phyloP scores from a whole-genome alignment of 2,113 vertebrate genomes.

The Castor canadensis region DNA sequence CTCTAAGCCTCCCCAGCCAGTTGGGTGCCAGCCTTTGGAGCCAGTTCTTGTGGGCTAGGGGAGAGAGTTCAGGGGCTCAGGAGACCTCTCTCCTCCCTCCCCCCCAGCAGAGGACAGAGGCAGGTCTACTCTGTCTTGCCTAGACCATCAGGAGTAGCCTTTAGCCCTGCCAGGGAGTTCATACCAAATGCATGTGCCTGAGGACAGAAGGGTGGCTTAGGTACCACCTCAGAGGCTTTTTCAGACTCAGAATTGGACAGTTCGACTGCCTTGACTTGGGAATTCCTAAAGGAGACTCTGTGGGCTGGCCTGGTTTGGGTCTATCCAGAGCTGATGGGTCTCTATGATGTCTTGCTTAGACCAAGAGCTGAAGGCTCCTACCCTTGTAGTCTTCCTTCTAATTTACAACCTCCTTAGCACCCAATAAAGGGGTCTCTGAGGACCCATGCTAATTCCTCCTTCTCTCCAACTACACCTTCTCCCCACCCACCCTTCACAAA shows the following conservation, averaged over 20 bases:
- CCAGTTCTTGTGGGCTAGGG: background rate
- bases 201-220: background rate
- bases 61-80: background rate
- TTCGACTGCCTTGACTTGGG: background rate
- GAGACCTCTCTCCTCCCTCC: background rate
- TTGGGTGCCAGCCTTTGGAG: background rate
- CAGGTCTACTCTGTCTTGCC: background rate
- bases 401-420: background rate
- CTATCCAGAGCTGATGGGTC: background rate
- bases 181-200: background rate
- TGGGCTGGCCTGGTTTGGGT: background rate
- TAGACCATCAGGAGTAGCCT: background rate
- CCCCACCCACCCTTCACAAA: background rate
- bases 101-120: background rate
- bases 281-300: background rate
- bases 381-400: background rate
- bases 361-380: background rate
- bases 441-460: background rate
- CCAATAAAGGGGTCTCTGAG: background rate
- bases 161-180: background rate
- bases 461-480: background rate
- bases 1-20: slow-evolving; percentile 27
- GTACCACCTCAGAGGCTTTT: background rate
- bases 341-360: background rate
- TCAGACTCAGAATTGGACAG: background rate